These are phyloP conservation scores for Brachyhypopomus occidentalis DNA, from an alignment of 2,113 vertebrate genomes.

Conservation along the genomic window DNA sequence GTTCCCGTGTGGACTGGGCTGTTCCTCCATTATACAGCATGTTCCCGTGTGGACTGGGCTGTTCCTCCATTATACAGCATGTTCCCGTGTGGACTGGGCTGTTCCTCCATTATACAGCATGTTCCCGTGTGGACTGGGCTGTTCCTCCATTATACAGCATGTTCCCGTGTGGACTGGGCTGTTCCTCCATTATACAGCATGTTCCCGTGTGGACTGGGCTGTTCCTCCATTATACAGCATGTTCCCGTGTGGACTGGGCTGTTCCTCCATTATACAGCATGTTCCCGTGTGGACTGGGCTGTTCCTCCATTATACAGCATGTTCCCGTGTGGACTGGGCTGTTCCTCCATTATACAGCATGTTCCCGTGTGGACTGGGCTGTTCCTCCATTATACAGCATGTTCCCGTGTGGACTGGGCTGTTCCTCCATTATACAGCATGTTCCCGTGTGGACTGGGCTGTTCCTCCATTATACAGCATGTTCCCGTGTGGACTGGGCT, in stretches of 20 bases:
- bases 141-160: conserved; percentile 54
- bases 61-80: conserved; percentile 54
- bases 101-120: conserved; percentile 54
- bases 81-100: conserved; percentile 7
- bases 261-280: conserved; percentile 54
- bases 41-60: conserved; percentile 7
- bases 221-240: conserved; percentile 54
- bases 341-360: conserved; percentile 54
- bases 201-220: conserved; percentile 7
- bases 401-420: conserved; percentile 7
- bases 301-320: conserved; percentile 54
- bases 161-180: conserved; percentile 7
- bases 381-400: conserved; percentile 54
- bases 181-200: conserved; percentile 54
- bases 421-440: conserved; percentile 54
- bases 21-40: conserved; percentile 54
- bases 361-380: conserved; percentile 7
- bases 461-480: conserved; percentile 54
- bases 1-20: conserved; percentile 7
- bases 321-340: conserved; percentile 7
- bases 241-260: conserved; percentile 7
- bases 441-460: conserved; percentile 7
- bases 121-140: conserved; percentile 7
- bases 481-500: conserved; percentile 7
- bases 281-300: conserved; percentile 7